Conservation (phyloP, 2,797 vertebrate species). For the Catostomus latipinnis region DNA sequence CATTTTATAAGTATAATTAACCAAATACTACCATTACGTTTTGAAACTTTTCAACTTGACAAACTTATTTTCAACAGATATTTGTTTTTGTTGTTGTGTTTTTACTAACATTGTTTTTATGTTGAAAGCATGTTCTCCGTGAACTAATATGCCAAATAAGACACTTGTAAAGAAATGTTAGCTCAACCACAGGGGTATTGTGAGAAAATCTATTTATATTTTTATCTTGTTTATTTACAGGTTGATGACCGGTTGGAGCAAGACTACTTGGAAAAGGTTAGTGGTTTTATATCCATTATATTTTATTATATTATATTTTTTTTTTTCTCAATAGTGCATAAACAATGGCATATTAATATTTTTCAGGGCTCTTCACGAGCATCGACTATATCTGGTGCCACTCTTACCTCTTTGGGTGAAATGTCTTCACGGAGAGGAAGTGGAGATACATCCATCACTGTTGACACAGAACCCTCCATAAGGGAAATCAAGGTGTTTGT, state of each 20-base stretch:
- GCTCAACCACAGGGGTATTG: neutral
- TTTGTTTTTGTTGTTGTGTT: too few relatives aligned
- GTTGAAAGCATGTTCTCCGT: neutral
- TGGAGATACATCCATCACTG: conserved; percentile 85
- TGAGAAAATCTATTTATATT: neutral
- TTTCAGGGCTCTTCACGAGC: conserved; percentile 84
- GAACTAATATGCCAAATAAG: neutral
- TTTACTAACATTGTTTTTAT: conserved; percentile 15
- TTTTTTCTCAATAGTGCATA: conserved; percentile 3
- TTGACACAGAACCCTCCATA: conserved; percentile 88
- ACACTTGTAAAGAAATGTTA: neutral
- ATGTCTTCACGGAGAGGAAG: conserved; percentile 90
- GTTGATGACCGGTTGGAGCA: conserved; percentile 87
- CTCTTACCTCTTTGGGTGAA: conserved; percentile 88
- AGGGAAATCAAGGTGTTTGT: conserved; percentile 91
- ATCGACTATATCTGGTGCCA: conserved; percentile 85
- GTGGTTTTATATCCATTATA: neutral
- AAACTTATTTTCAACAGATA: neutral
- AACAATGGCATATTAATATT: neutral
- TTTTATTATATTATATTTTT: too few relatives aligned
- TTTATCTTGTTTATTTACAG: conserved; percentile 70
- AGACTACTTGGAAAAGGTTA: conserved; percentile 90
- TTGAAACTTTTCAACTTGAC: neutral
- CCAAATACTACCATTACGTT: neutral
- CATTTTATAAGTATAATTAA: neutral